phyloP scores from a whole-genome alignment of 2,113 vertebrate species.

The Xenotilapia caudafasciata region DNA sequence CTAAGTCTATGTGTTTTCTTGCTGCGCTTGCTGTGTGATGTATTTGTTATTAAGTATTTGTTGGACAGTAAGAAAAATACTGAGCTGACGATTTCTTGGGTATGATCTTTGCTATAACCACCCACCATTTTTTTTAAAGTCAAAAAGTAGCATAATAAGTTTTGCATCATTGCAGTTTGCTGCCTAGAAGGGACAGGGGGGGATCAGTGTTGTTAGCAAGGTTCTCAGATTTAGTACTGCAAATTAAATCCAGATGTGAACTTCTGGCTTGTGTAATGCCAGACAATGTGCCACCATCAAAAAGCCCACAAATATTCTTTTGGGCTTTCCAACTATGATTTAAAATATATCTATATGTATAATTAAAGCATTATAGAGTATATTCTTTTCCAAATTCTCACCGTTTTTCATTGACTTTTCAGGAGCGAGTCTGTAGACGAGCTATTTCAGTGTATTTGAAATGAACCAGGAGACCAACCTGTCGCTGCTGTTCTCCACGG shows the following conservation, averaged over 20 bases:
- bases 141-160: neutral
- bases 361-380: neutral
- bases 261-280: neutral
- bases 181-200: neutral
- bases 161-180: neutral
- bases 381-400: neutral
- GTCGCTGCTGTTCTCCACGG: neutral
- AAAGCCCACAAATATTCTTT: neutral
- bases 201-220: neutral
- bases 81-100: neutral
- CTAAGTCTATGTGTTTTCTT: neutral
- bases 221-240: neutral
- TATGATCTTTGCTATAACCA: neutral
- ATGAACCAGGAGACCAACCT: neutral
- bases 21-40: neutral
- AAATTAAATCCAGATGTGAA: constrained; percentile 29
- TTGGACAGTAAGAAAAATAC: neutral
- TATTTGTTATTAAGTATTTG: neutral
- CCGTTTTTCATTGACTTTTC: neutral
- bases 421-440: neutral
- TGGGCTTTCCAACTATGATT: neutral
- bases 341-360: neutral
- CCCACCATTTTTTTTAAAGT: neutral
- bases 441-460: neutral
- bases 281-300: neutral